Base-by-base conservation (phyloP, 2,797 vertebrate genomes). In the Myiotriccus ornatus region DNA sequence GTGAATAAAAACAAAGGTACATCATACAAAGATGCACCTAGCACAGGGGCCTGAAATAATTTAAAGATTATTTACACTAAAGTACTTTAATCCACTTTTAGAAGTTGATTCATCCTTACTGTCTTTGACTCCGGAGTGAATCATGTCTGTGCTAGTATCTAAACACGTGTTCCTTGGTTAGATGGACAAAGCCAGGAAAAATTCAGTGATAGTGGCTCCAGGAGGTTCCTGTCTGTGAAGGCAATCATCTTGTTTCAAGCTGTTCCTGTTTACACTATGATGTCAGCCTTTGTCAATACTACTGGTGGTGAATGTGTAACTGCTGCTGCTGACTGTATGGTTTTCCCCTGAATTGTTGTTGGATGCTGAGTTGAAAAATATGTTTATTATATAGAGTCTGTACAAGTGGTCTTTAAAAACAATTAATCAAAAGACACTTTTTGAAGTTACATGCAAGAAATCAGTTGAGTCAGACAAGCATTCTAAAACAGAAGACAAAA, bases 321-420 rank as follows among this genome's bases (percentile, higher is more conserved):
- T 76, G 9, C 57, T 83, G 56, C 19, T 90, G 44, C 3, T 79
- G 60, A 43, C 46, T 68, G 7, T 32, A 6, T 2, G 3, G 12
- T 67, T 88, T 74, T 23, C 15, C 14, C 39, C 69, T 43, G 7
- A 59, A n/a, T 76, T 94, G 18, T 85, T 83, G 24, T 53, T 25
- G 32, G 53, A 37, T 86, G 18, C 49, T 13, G 23, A 93, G 23
- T 25, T 86, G 21, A 89, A 91, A 89, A 84, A 49, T 49, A 41
- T 2, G 7, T 67, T 63, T 86, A 12, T 84, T 50, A 14, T 63
- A 23, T 15, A 25, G 52, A 81, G 21, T 68, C 46, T 80, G 28
- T 89, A 53, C 7, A 64, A 83, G n/a, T 28, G 11, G 7, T 53
- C 56, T 92, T 79, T 25, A 57, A 63, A 79, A 79, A 41, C 10